Evolutionary conservation across 2,888 invertebrate species (phyloP), one percentile per base, ranked within the genome.

Genomic region (Troglohyphantes excavatus): DNA sequence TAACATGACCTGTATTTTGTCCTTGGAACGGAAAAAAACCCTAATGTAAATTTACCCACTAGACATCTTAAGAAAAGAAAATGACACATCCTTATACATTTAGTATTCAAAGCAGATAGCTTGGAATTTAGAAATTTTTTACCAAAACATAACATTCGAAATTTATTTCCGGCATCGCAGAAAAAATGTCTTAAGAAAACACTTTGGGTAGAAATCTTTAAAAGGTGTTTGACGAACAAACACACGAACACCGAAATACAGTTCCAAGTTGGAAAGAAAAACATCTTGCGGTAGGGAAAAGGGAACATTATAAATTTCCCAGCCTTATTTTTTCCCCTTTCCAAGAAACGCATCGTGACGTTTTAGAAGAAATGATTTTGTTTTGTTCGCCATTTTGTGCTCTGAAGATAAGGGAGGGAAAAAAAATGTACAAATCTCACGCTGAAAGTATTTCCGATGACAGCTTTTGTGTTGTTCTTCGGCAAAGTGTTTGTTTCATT

Each of bases 401-500:
- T n/a, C 17, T 53, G 13, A n/a, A n/a, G n/a, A n/a, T n/a, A 53
- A 53, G 13, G 3, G 13, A 39, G 3, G 7, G 59, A 23, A 33
- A 61, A 63, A 27, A 61, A 76, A 21, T 63, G 61, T 19, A 29
- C 61, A 76, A 76, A 76, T 76, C 21, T 76, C 76, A 61, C 21
- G 61, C 21, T 26, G 26, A 76, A 73, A 76, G 61, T 63, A 76
- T 63, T 76, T 76, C 59, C 59, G 70, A 63, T 33, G 76, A 76
- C 76, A 76, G 61, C 29, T 29, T 76, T 75, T 61, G 76, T 76
- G 29, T 61, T 53, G 17, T 53, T 53, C 53, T 61, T 61, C 2
- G 61, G 21, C 29, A 70, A 70, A 70, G 39, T 70, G 70, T 70
- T 70, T 39, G 70, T 53, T n/a, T 53, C 17, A 17, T 53, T 17